Evolutionary conservation across 2,797 vertebrate species (phyloP).

Genomic region (Tamandua tetradactyla): DNA sequence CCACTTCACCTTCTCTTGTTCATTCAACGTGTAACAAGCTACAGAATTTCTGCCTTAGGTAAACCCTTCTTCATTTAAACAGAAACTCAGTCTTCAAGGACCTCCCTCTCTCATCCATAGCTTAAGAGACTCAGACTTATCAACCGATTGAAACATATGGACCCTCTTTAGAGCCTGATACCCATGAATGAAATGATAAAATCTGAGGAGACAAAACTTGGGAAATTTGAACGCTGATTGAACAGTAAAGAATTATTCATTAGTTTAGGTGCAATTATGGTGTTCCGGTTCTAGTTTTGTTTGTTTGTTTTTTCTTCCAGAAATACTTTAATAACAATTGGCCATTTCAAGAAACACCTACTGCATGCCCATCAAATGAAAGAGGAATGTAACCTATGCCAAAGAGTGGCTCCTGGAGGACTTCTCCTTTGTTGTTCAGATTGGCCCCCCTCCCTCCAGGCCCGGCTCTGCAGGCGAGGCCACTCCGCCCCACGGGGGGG

Average conservation of each 20-base stretch:
- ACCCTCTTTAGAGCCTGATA: background rate
- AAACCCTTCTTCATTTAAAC: background rate
- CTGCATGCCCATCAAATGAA: too few relatives aligned
- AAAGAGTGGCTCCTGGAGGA: too few relatives aligned
- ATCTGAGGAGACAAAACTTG: background rate
- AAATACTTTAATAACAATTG: too few relatives aligned
- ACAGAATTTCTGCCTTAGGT: background rate
- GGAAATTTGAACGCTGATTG: background rate
- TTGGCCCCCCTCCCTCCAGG: too few relatives aligned
- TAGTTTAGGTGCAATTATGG: background rate
- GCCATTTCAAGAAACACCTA: too few relatives aligned
- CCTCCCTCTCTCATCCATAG: background rate
- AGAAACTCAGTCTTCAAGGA: background rate
- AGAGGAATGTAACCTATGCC: too few relatives aligned
- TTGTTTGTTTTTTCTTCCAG: too few relatives aligned
- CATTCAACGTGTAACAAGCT: background rate
- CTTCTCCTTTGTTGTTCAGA: too few relatives aligned
- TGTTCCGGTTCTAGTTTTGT: background rate
- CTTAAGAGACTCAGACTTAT: background rate
- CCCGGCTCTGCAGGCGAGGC: too few relatives aligned
- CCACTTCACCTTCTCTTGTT: too few relatives aligned
- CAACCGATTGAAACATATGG: background rate
- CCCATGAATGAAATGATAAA: background rate
- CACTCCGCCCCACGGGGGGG: too few relatives aligned
- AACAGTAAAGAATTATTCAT: background rate